Conservation (phyloP, 2,888 invertebrate genomes). For the Eupsilia transversa region DNA sequence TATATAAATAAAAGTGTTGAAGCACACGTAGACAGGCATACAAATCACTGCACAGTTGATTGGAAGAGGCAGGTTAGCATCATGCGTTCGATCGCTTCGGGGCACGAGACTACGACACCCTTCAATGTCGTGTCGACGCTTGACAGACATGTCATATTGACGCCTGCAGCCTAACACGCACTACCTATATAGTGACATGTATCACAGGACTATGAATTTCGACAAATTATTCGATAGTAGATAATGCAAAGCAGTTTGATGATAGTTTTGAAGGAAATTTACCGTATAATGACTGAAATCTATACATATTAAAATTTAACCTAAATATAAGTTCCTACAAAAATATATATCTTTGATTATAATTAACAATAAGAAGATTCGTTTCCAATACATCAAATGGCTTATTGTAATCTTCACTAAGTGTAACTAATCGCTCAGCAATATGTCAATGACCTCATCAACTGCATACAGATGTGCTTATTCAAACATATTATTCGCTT, state of each 20-base stretch:
- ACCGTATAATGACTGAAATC: background rate
- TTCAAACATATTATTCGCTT: constrained; percentile 45
- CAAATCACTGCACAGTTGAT: constrained; percentile 40
- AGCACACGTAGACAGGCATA: constrained; percentile 23
- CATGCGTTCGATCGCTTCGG: constrained; percentile 38
- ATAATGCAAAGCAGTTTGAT: background rate
- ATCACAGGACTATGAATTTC: background rate
- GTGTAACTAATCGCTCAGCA: constrained; percentile 38
- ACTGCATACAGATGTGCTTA: constrained; percentile 33
- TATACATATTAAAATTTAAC: background rate
- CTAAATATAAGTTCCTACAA: constrained; percentile 9
- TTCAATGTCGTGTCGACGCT: constrained; percentile 28
- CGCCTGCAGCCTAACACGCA: constrained; percentile 2
- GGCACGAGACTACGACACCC: constrained; percentile 44
- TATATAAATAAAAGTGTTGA: constrained; percentile 27
- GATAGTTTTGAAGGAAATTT: background rate
- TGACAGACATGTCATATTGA: constrained; percentile 28
- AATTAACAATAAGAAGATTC: constrained; percentile 26
- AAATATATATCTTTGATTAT: background rate
- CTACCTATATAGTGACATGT: background rate
- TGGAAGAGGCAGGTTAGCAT: constrained; percentile 48
- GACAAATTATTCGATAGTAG: background rate
- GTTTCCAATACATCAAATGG: constrained; percentile 37
- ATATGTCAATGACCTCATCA: constrained; percentile 32
- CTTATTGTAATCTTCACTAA: constrained; percentile 48